These are phyloP conservation scores for Siphamia tubifer DNA, from an alignment of 2,113 vertebrate genomes.

Conservation along the genomic window DNA sequence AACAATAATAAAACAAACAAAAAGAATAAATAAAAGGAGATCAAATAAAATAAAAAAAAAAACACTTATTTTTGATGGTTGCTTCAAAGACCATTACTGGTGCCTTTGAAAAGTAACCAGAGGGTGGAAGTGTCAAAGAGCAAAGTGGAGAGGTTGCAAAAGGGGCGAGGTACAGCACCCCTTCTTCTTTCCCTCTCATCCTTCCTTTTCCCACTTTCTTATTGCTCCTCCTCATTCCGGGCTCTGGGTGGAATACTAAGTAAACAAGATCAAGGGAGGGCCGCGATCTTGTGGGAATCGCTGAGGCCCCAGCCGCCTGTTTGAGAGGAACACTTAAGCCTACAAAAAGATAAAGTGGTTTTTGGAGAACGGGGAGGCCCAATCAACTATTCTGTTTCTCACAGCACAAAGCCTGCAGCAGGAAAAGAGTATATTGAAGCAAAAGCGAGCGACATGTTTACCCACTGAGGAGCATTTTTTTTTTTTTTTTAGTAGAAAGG, in stretches of 20 bases:
- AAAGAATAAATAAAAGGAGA: neutral
- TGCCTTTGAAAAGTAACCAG: slow-evolving; percentile 71
- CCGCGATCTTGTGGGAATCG: slow-evolving; percentile 16
- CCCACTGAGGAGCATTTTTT: neutral
- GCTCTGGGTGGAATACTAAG: slow-evolving; percentile 58
- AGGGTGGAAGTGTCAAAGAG: slow-evolving; percentile 46
- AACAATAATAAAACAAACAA: too few relatives aligned
- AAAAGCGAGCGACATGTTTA: neutral
- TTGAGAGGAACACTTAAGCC: slow-evolving; percentile 46
- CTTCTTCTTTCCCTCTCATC: neutral
- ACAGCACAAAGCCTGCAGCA: slow-evolving; percentile 3
- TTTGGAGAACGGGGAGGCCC: neutral
- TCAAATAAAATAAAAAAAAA: too few relatives aligned
- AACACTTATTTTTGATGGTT: slow-evolving; percentile 69
- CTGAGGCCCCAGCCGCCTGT: slow-evolving; percentile 23
- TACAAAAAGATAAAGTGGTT: slow-evolving; percentile 26
- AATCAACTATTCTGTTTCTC: slow-evolving; percentile 18
- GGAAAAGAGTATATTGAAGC: neutral
- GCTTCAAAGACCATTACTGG: slow-evolving; percentile 73
- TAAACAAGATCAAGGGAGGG: slow-evolving; percentile 60
- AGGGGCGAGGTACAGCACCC: slow-evolving; percentile 16
- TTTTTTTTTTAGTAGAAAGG: neutral
- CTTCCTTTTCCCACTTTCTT: neutral
- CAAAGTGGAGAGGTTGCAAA: slow-evolving; percentile 25
- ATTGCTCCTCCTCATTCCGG: neutral